Base-by-base conservation (phyloP, 2,797 vertebrate species). In the Cephalopachus bancanus region DNA sequence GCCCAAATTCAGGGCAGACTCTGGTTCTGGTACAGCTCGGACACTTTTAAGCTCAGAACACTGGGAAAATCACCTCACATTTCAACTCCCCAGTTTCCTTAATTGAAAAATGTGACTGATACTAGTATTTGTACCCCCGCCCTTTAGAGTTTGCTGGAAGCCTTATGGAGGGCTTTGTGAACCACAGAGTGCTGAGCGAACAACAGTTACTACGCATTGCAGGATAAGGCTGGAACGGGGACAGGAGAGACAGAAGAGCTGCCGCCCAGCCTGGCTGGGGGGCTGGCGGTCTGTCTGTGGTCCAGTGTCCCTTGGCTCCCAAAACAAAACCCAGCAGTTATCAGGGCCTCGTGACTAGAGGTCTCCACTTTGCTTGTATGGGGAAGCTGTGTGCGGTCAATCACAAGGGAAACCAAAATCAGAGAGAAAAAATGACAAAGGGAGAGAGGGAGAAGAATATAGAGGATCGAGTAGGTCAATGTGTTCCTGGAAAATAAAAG, bases 401-500 rank as follows among this genome's bases (percentile, higher is more conserved):
- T 98, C 98, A 98, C 17, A 97, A 96, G 64, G 62, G 74, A 97
- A 98, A 97, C 92, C 95, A 95, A 94, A 90, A 98, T 83, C 97
- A 96, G 95, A 96, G 97, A 97, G 98, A 96, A 97, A 44, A 97
- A 97, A 11, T 0, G 91, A 95, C 91, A 49, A 97, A 98, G 97
- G 97, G 96, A 97, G 92, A 96, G 60, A 96, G 74, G 84, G 95
- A 94, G 91, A 97, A 94, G 95, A 97, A 93, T 94, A 97, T 2
- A 96, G 95, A 95, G 57, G 96, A 97, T 96, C 53, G 84, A 98
- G 97, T 55, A 95, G 97, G 98, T 96, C 97, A 98, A 97, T 98
- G 97, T 96, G 98, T 97, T 97, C 96, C 98, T 96, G 98, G 93
- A 97, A 98, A 98, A 97, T 97, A 97, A 98, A 98, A 96, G 96